These are phyloP conservation scores for Protophormia terraenovae DNA, from an alignment of 2,888 invertebrate species.

Conservation along the genomic window DNA sequence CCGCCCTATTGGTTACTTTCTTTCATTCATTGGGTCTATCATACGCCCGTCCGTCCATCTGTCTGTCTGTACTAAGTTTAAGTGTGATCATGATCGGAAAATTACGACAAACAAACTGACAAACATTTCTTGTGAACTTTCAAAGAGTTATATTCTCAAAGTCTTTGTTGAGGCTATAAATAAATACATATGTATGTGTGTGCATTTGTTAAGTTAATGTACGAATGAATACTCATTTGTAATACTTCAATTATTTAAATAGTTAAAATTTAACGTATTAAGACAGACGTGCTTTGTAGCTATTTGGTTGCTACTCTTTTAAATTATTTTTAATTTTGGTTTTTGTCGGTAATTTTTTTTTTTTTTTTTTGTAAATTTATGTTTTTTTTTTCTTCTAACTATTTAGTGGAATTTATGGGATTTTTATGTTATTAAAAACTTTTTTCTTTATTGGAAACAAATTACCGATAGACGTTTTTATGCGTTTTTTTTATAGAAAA, in stretches of 20 bases:
- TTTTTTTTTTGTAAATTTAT: not conserved
- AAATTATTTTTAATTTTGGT: not conserved
- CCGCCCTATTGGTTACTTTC: conserved; percentile 38
- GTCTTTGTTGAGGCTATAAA: not conserved
- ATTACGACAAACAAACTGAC: not conserved
- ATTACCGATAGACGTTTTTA: conserved; percentile 17
- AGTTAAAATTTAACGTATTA: conserved; percentile 37
- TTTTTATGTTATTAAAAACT: conserved; percentile 60
- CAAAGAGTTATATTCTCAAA: conserved; percentile 62
- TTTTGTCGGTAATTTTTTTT: conserved; percentile 38
- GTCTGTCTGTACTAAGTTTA: not conserved
- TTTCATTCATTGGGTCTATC: conserved; percentile 13
- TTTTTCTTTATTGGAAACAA: conserved; percentile 4
- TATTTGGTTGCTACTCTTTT: not conserved
- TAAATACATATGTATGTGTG: not conserved
- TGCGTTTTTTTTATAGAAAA: not conserved
- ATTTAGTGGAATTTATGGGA: conserved; percentile 38
- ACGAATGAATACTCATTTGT: not conserved
- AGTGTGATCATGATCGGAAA: conserved; percentile 31
- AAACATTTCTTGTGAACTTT: conserved; percentile 58
- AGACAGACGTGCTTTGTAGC: conserved; percentile 40
- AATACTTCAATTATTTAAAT: conserved; percentile 59
- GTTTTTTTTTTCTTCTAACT: conserved; percentile 12
- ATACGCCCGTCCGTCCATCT: not conserved
- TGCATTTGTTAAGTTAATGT: conserved; percentile 39